phyloP scores from a whole-genome alignment of 2,113 vertebrate genomes.

The Gobio gobio region DNA sequence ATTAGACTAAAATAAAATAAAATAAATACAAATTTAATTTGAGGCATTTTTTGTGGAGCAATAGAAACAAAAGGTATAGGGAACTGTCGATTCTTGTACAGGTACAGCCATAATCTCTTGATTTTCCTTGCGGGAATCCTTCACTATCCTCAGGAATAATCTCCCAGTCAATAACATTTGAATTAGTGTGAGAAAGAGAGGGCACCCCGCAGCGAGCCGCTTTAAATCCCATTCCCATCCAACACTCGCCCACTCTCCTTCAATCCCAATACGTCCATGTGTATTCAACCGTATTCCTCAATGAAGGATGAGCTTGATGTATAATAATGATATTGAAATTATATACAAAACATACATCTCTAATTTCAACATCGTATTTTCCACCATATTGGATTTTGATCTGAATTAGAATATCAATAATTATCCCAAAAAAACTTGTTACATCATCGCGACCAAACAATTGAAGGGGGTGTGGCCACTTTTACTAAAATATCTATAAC shows the following conservation, averaged over 20 bases:
- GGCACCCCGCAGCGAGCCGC: background rate
- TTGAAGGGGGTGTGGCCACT: too few relatives aligned
- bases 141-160: constrained; percentile 50
- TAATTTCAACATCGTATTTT: too few relatives aligned
- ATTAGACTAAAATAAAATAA: background rate
- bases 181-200: constrained; percentile 20
- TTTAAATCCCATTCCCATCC: constrained; percentile 48
- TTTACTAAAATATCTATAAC: too few relatives aligned
- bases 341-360: background rate
- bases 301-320: background rate
- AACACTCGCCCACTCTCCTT: background rate
- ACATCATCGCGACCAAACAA: too few relatives aligned
- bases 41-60: background rate
- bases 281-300: background rate
- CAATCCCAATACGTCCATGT: background rate
- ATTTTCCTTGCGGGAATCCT: background rate
- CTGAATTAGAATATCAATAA: too few relatives aligned
- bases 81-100: constrained; percentile 49
- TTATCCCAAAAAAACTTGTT: too few relatives aligned
- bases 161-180: constrained; percentile 29
- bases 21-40: background rate
- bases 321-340: background rate
- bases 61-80: background rate
- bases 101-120: constrained; percentile 58
- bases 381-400: too few relatives aligned